These are phyloP conservation scores for Galerucella calmariensis DNA, from an alignment of 2,888 invertebrate genomes.

Conservation along the genomic window DNA sequence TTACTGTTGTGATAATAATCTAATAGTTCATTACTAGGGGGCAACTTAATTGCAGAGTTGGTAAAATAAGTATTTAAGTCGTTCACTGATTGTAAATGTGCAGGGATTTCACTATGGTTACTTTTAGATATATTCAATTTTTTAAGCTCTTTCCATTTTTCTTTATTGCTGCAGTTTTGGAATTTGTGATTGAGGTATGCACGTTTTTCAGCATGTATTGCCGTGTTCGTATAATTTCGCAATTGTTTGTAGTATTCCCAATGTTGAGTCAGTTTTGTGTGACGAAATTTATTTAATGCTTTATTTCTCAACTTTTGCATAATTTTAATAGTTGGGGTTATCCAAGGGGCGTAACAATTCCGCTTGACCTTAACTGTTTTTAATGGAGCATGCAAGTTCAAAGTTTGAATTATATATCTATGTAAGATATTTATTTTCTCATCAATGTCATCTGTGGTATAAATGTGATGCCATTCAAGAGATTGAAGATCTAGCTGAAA, in stretches of 20 bases:
- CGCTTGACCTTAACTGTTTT: slow-evolving; percentile 12
- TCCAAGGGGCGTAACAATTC: slow-evolving; percentile 18
- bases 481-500: not conserved
- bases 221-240: slow-evolving; percentile 6
- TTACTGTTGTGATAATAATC: no score
- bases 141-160: no score
- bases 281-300: slow-evolving; percentile 4
- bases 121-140: no score
- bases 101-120: no score
- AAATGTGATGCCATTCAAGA: slow-evolving; percentile 5
- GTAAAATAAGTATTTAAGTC: no score
- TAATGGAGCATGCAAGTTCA: slow-evolving; percentile 16
- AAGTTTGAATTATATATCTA: not conserved
- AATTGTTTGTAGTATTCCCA: slow-evolving; percentile 9
- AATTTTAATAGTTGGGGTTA: slow-evolving; percentile 10
- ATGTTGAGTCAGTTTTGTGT: not conserved
- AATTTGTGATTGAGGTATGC: slow-evolving; percentile 1
- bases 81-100: no score
- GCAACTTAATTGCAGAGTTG: no score
- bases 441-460: not conserved
- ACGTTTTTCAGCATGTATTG: slow-evolving; percentile 11
- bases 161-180: no score
- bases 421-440: slow-evolving; percentile 3
- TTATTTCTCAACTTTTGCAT: slow-evolving; percentile 6
- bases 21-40: no score